Evolutionary conservation across 53 echinoderm and acorn worm genomes (phyloP), one percentile per base, ranked within the genome.

Genomic region (Holothuria scabra): DNA sequence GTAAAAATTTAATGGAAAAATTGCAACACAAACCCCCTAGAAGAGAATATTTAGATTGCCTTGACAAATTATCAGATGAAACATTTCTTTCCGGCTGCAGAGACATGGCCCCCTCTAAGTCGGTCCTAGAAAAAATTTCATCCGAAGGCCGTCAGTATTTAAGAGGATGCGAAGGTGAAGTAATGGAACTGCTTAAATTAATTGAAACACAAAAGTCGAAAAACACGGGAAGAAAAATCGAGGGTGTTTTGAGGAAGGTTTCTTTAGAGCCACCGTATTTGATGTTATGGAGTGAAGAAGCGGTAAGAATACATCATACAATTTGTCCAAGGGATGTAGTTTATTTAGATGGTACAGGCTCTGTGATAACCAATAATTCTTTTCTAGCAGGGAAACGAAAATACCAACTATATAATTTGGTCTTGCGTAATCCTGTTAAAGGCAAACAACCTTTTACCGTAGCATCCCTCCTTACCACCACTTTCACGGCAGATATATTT

Each of bases 341-440:
- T 56, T 78, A 78, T 19, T 32, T 78, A 30, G 78, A 78, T 58
- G 78, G 56, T 3, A 78, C 32, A 23, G 78, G 78, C 29, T 78
- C 78, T 13, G 30, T 78, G 3, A 30, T 78, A 1, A 26, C 78
- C 2, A 46, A 31, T 18, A 78, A 56, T 8, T 29, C 78, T 9
- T 56, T 28, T 8, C 57, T 78, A 7, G 76, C 78, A 7, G 58
- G 58, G 11, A 56, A 58, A 28, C 29, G 58, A 32, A 78, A 78
- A 21, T 56, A 78, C 20, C 78, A 78, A 10, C 21, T 78, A 4
- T 78, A 78, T 12, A 59, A 78, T 0, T 24, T 78, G 58, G 78
- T 78, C 19, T 58, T 78, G 13, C 23, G 78, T 16, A 56, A 78
- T 8, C 57, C 78, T 1, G 59, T 58, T 58, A 58, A 28, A 29